A percentile compares a stretch with the other conserved stretches of the same genome.
Evolutionary conservation across 2,888 invertebrate species (phyloP).

Genomic region (Sphecodes monilicornis): DNA sequence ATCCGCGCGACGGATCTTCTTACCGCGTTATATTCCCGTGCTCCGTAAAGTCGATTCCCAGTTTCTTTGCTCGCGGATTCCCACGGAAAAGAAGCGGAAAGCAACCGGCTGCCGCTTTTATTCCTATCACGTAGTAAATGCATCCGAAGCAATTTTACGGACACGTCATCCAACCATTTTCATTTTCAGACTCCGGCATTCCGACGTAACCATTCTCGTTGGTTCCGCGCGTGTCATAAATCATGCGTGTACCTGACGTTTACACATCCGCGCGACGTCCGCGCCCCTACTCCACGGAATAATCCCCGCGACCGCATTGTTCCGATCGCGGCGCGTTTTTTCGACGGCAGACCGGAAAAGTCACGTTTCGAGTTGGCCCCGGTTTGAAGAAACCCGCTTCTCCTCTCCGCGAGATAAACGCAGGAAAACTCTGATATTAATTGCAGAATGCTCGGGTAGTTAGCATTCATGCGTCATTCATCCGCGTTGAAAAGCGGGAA

Average conservation of each 20-base stretch:
- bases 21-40: neutral
- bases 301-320: slow-evolving; percentile 36
- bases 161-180: slow-evolving; percentile 64
- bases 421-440: slow-evolving; percentile 8
- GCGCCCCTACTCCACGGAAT: slow-evolving; percentile 18
- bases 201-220: slow-evolving; percentile 49
- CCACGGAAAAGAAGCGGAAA: neutral
- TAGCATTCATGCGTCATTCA: slow-evolving; percentile 27
- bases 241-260: slow-evolving; percentile 63
- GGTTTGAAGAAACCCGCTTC: neutral
- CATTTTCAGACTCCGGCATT: slow-evolving; percentile 61
- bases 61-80: slow-evolving; percentile 9
- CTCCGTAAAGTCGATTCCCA: slow-evolving; percentile 1
- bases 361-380: neutral
- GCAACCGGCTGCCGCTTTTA: slow-evolving; percentile 30
- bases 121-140: slow-evolving; percentile 71
- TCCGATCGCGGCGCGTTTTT: slow-evolving; percentile 15
- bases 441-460: slow-evolving; percentile 13
- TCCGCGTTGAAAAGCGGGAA: neutral
- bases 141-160: slow-evolving; percentile 73
- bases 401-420: slow-evolving; percentile 7
- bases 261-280: slow-evolving; percentile 54
- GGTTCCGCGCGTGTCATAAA: slow-evolving; percentile 59
- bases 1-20: neutral
- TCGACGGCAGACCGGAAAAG: neutral